Conservation (phyloP, 2,888 invertebrate species). For the Orthonychiurus folsomi region DNA sequence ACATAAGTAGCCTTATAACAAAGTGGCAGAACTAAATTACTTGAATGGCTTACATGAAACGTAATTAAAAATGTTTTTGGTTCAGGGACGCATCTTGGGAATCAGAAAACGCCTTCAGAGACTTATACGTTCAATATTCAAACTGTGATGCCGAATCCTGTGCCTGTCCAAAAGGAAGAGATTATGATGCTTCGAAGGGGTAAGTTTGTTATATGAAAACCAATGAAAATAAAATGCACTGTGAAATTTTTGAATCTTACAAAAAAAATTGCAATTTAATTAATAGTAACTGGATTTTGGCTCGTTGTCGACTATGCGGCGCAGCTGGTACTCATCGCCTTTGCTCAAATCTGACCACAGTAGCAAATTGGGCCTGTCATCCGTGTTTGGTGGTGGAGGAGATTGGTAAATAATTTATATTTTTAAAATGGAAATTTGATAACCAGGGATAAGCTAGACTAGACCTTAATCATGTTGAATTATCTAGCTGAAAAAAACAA, state of each 20-base stretch:
- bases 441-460: too few species aligned
- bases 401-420: slow-evolving; percentile 14
- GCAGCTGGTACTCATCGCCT: slow-evolving; percentile 50
- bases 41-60: slow-evolving; percentile 3
- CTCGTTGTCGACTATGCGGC: slow-evolving; percentile 51
- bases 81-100: slow-evolving; percentile 79
- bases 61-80: slow-evolving; percentile 12
- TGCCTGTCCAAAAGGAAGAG: slow-evolving; percentile 53
- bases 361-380: slow-evolving; percentile 47
- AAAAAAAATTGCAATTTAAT: too few species aligned
- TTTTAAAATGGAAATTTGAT: too few species aligned
- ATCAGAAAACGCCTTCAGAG: slow-evolving; percentile 63
- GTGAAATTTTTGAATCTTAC: too few species aligned
- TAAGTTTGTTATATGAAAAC: slow-evolving; percentile 39
- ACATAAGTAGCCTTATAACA: not conserved
- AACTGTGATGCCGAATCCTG: slow-evolving; percentile 56
- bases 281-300: slow-evolving; percentile 50
- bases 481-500: not conserved
- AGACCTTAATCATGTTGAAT: not conserved
- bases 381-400: slow-evolving; percentile 43
- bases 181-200: slow-evolving; percentile 45
- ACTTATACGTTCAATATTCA: slow-evolving; percentile 56
- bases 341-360: slow-evolving; percentile 46
- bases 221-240: not conserved
- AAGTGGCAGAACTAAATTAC: not conserved